These are phyloP conservation scores for Odontamblyopus lacepedii DNA, from an alignment of 2,797 vertebrate species.

Conservation along the genomic window DNA sequence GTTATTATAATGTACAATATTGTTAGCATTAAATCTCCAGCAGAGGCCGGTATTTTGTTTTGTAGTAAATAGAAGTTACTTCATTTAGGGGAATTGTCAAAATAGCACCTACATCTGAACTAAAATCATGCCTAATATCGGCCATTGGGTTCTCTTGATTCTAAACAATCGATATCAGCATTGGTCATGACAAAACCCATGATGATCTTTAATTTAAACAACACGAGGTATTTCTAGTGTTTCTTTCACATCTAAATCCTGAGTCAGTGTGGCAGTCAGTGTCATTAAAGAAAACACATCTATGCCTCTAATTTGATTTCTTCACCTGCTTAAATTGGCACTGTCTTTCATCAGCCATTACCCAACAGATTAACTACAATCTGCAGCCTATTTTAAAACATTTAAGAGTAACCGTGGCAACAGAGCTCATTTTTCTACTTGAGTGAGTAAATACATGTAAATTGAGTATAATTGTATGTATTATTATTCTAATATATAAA, in stretches of 20 bases:
- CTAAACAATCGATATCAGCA: background rate
- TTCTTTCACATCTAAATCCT: background rate
- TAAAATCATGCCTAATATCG: no score
- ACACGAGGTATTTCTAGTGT: background rate
- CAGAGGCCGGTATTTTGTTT: no score
- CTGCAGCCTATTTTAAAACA: constrained; percentile 16
- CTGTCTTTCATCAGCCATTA: constrained; percentile 9
- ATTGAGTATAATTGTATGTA: constrained; percentile 15
- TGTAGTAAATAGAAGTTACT: no score
- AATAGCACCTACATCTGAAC: no score
- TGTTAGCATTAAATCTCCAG: background rate
- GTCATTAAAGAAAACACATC: constrained; percentile 1
- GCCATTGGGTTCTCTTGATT: background rate
- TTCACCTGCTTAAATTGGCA: constrained; percentile 16
- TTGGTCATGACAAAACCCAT: no score
- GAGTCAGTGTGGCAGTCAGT: constrained; percentile 4
- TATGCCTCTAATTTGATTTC: constrained; percentile 7
- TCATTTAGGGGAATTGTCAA: no score
- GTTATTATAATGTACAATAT: background rate
- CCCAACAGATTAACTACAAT: constrained; percentile 12
- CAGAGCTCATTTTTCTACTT: background rate
- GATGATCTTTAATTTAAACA: no score
- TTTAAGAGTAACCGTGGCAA: constrained; percentile 14
- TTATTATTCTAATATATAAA: no score
- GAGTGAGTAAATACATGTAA: background rate